Conservation (phyloP, 1,140 invertebrate species). For the Batillaria attramentaria region DNA sequence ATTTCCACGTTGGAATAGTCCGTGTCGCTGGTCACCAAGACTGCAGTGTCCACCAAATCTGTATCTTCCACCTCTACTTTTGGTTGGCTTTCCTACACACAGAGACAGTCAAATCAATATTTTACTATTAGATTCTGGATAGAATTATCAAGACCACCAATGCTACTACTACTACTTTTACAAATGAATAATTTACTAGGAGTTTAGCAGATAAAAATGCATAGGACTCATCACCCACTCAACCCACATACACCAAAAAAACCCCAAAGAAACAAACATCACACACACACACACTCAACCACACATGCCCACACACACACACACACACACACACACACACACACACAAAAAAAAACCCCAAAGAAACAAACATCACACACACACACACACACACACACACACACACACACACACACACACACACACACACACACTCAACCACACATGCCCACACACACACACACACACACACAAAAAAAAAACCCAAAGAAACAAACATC, state of each 20-base stretch:
- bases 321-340: neutral
- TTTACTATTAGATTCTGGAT: neutral
- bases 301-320: no score
- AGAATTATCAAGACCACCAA: no score
- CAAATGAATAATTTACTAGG: no score
- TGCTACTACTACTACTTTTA: no score
- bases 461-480: neutral
- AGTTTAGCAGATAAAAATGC: no score
- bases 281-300: no score
- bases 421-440: no score
- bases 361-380: neutral
- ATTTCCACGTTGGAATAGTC: slow-evolving; percentile 67
- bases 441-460: neutral
- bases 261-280: no score
- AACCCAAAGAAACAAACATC: neutral
- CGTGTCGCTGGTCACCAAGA: slow-evolving; percentile 56
- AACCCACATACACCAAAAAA: no score
- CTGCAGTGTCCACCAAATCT: slow-evolving; percentile 35
- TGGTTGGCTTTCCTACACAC: neutral
- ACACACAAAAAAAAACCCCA: neutral
- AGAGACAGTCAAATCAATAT: neutral
- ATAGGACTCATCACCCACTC: no score
- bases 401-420: neutral
- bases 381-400: neutral
- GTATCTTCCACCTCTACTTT: slow-evolving; percentile 21